Conservation (phyloP, 2,113 vertebrate species). For the Chloropsis hardwickii region DNA sequence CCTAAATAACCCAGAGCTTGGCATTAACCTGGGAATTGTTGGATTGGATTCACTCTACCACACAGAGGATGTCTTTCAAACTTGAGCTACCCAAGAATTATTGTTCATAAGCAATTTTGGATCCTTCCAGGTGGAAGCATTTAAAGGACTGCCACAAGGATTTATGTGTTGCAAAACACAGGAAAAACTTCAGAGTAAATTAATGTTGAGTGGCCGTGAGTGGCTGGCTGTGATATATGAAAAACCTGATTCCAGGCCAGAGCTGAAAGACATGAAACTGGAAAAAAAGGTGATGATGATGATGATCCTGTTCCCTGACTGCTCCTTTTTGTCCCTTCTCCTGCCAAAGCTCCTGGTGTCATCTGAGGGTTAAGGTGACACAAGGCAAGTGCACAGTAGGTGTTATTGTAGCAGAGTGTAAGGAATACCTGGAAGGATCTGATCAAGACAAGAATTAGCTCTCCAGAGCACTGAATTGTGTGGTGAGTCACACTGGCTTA, state of each 20-base stretch:
- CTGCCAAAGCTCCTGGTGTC: neutral
- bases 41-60: neutral
- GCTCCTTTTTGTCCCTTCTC: neutral
- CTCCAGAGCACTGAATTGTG: neutral
- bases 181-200: neutral
- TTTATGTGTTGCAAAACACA: neutral
- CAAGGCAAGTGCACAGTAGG: neutral
- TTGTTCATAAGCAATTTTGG: neutral
- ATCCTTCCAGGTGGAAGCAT: neutral
- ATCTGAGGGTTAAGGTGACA: neutral
- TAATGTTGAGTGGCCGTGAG: neutral
- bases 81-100: neutral
- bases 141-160: neutral
- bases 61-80: neutral
- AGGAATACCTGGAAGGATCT: neutral
- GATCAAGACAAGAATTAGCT: neutral
- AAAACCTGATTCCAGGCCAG: neutral
- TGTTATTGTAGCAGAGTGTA: neutral
- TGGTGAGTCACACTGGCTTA: neutral
- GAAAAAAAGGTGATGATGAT: neutral
- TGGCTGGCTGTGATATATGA: neutral
- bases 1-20: neutral
- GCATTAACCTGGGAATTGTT: neutral
- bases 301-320: neutral
- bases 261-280: neutral